Evolutionary conservation across 1,140 invertebrate species (phyloP), one percentile per base, ranked within the genome.

Genomic region (Cardiocondyla obscurior): DNA sequence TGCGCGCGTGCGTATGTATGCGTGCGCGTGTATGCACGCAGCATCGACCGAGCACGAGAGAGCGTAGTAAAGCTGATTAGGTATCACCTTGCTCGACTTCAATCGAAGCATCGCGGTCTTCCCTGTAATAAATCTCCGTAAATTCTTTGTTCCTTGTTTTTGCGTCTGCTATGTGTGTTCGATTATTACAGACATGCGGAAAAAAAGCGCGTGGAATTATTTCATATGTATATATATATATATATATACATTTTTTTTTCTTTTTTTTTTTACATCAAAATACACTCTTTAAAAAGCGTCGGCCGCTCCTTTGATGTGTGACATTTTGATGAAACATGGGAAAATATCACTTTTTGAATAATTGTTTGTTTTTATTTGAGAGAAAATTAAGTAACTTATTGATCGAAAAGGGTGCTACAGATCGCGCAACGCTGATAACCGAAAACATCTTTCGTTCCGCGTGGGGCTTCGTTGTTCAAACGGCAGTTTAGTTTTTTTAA

Each of bases 81-180:
- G 73, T 82, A 86, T 87, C 85, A 86, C 65, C 85, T 87, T 67
- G 85, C 85, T 62, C 62, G 65, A 65, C 85, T 86, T 86, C 81
- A 83, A 86, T 86, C 77, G 39, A 44, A 55, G 72, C 72, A 74
- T 74, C 73, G 64, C 67, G 55, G 44, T 44, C 72, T 82, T 64
- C 85, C 81, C 85, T 87, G 73, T 87, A 87, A 87, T 87, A 87
- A 87, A 86, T 87, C 85, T 44, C 58, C 81, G 85, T 81, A 83
- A 86, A 86, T 73, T 51, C 55, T 55, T 44, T 49, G 57, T 51
- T 53, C 79, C 84, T 64, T 82, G 25, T 51, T 74, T 53, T 25
- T 28, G 73, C 46, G 62, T 55, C 67, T 70, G 51, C 58, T 25
- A 28, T 36, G 19, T 28, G 36, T 16, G 10, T n/a, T n/a, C 16